Base-by-base conservation (phyloP, 2,113 vertebrate species). In the Sisor rabdophorus region DNA sequence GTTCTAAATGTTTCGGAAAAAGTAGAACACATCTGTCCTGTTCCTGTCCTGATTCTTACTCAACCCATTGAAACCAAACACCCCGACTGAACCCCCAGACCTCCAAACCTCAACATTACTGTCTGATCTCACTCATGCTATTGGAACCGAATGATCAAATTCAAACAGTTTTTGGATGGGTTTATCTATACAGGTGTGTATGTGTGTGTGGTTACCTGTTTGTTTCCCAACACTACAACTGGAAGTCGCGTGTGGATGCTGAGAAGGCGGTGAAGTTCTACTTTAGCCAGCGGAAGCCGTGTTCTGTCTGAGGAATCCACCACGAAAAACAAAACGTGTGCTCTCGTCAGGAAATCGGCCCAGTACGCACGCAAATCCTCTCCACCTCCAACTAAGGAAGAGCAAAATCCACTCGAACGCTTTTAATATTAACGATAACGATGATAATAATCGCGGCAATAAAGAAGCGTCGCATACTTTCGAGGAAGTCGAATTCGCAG, bases 261-360 rank as follows among this genome's bases (percentile, higher is more conserved):
- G 65, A 97, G 90, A 70, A 97, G 90, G 2, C 82, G 83, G 69
- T 95, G 95, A 55, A 98, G 93, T 68, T 96, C 95, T 16, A 88
- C 89, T 32, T 92, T 93, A 0, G 94, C 95, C 28, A 88, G 59
- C 0, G 90, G 92, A 69, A 96, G 84, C n/a, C 93, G 90, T 0
- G 70, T 80, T 47, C 90, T 84, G 86, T 98, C 95, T 1, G 94
- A 89, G 0, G 95, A 94, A 82, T 97, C 95, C 82, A 96, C 95
- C 84, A 96, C 89, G 0, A 94, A 97, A 73, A 98, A 92, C 86
- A 98, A 90, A 50, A 96, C 74, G 0, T 97, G 92, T 52, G 94
- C 93, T 79, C 88, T 89, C 44, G 87, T 93, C 86, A 97, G 86
- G 87, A 94, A 97, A 64, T 94, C 93, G 0, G 86, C 87, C 95